phyloP scores from a whole-genome alignment of 2,113 vertebrate species.

The Sebastes fasciatus region DNA sequence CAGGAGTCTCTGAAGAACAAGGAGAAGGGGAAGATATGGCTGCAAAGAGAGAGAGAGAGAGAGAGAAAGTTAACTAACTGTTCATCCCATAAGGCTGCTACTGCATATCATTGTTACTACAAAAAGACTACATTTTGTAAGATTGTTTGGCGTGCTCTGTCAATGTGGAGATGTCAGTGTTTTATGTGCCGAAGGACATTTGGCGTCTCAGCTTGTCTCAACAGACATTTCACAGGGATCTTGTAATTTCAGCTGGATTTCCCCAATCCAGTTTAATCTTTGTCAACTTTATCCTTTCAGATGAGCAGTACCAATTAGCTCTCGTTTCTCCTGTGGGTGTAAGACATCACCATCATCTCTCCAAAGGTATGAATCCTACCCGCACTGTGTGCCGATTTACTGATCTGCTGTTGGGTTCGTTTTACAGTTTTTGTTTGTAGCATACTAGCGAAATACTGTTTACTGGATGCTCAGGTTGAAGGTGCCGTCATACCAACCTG shows the following conservation, averaged over 20 bases:
- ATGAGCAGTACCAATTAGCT: conserved; percentile 31
- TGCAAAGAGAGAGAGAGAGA: conserved; percentile 42
- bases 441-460: too few species aligned
- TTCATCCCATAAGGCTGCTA: conserved; percentile 13
- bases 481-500: conserved; percentile 46
- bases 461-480: not conserved
- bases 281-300: conserved; percentile 42
- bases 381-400: not conserved
- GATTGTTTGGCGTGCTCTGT: conserved; percentile 10
- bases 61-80: not conserved
- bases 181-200: conserved; percentile 18
- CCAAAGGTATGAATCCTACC: conserved; percentile 1
- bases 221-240: conserved; percentile 31
- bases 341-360: conserved; percentile 3
- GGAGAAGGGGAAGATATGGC: conserved; percentile 59
- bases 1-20: conserved; percentile 41
- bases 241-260: conserved; percentile 67
- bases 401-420: not conserved
- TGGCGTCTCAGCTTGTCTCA: conserved; percentile 34
- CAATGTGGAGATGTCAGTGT: conserved; percentile 19
- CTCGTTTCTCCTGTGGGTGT: conserved; percentile 24
- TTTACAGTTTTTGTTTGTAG: not conserved
- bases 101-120: conserved; percentile 20
- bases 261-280: conserved; percentile 52
- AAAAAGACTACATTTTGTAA: conserved; percentile 9